phyloP scores from a whole-genome alignment of 2,888 invertebrate genomes.

The Ischnus inquisitorius region DNA sequence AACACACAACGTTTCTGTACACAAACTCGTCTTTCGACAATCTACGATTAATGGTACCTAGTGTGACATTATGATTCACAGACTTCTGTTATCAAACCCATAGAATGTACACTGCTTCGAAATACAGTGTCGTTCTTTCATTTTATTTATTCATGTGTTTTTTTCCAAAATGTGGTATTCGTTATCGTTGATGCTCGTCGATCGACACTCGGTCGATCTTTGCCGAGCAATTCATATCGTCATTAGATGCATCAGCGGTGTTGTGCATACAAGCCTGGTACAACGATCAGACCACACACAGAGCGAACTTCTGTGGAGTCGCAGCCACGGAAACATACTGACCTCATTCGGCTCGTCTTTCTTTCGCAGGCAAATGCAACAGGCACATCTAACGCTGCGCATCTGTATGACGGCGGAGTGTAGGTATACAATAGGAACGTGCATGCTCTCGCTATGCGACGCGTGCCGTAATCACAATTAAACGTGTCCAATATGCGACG shows the following conservation, averaged over 20 bases:
- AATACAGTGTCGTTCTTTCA: conserved; percentile 21
- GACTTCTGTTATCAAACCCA: conserved; percentile 7
- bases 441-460: conserved; percentile 14
- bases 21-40: background rate
- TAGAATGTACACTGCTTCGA: background rate
- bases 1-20: background rate
- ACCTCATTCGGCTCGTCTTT: conserved; percentile 61
- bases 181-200: conserved; percentile 7
- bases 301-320: conserved; percentile 53
- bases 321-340: conserved; percentile 55
- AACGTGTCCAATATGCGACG: conserved; percentile 18
- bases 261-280: background rate
- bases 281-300: conserved; percentile 43
- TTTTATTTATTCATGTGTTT: background rate
- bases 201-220: conserved; percentile 23
- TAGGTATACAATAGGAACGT: background rate
- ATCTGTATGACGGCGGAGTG: conserved; percentile 9
- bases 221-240: conserved; percentile 36
- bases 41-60: background rate
- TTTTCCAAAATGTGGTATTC: conserved; percentile 3
- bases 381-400: conserved; percentile 28
- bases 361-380: conserved; percentile 54
- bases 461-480: conserved; percentile 40
- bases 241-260: conserved; percentile 27
- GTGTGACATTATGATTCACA: conserved; percentile 41